A percentile compares a stretch with the other conserved stretches of the same genome.
Evolutionary conservation across 2,113 vertebrate genomes (phyloP).

Genomic region (Hemichromis elongatus): DNA sequence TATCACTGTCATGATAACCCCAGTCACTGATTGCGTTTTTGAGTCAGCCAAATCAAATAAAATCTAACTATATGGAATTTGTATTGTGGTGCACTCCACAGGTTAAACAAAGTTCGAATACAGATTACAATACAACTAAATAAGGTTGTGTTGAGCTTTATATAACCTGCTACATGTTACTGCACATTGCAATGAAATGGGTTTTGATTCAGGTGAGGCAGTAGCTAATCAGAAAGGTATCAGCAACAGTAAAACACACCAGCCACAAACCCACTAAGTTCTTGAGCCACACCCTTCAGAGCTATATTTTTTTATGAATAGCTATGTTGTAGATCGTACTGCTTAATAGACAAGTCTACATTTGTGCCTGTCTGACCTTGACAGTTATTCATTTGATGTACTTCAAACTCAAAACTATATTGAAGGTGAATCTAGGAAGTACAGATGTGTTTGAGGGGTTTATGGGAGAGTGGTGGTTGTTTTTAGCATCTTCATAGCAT

Average conservation of each 20-base stretch:
- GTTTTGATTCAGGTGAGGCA: background rate
- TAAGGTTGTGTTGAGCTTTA: background rate
- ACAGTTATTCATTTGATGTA: background rate
- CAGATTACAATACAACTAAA: background rate
- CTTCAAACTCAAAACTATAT: background rate
- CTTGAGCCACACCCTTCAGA: background rate
- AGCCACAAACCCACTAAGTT: background rate
- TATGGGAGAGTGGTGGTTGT: fast-evolving
- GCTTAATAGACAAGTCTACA: background rate
- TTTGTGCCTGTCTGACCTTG: background rate
- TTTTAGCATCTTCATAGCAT: background rate
- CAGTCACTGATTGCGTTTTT: background rate
- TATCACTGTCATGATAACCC: background rate
- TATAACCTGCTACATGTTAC: background rate
- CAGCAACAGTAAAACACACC: fast-evolving
- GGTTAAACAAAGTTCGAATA: background rate
- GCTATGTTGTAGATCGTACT: background rate
- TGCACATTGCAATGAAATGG: background rate
- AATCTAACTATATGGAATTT: background rate
- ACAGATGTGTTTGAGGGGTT: background rate
- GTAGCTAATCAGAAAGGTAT: background rate
- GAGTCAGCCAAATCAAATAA: background rate
- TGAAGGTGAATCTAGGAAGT: background rate
- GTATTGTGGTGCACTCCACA: background rate
- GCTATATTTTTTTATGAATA: background rate